Base-by-base conservation (phyloP, 2,113 vertebrate genomes). In the Oplegnathus fasciatus region DNA sequence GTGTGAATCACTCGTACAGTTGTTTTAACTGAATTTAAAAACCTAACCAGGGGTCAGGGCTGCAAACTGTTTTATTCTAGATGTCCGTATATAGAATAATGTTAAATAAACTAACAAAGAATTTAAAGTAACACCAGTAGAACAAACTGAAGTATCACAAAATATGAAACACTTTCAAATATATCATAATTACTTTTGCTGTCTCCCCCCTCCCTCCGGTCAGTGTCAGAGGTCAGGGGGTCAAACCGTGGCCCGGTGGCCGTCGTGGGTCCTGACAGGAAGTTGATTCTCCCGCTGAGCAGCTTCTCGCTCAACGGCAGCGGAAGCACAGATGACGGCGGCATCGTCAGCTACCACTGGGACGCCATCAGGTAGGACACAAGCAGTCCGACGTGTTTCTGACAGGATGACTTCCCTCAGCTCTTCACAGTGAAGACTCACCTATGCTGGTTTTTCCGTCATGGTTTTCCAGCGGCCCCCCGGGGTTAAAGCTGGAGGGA, bases 251-350 rank as follows among this genome's bases (percentile, higher is more conserved):
- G 96, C 76, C 97, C 97, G 0, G 61, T 96, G 79, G 97, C 97
- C 2, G 83, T 96, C 24, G 94, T 95, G 26, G 96, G 96, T n/a
- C 97, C 97, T 0, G 95, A 98, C 92, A 95, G 95, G 82, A 95
- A 95, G 86, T 73, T 98, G 80, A 86, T 90, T 10, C 96, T 97
- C 32, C 97, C 97, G 0, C 92, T 96, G 72, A 93, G 89, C 92
- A 95, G 93, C 74, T 66, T 96, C 44, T 88, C 57, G 1, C 90
- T 98, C 64, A 95, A 98, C 34, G 97, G 97, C 88, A 96, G 96
- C 75, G 73, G 86, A 77, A 98, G 97, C 94, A 95, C 86, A 0
- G 97, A 96, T n/a, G 97, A 97, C 90, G 93, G 88, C 3, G 96
- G 94, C 84, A 91, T 97, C 62, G 81, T 93, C 88, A 96, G 97